A percentile compares a stretch with the other conserved stretches of the same genome.
These are phyloP conservation scores for Dryomyza anilis DNA, from an alignment of 2,888 invertebrate species.

Conservation along the genomic window DNA sequence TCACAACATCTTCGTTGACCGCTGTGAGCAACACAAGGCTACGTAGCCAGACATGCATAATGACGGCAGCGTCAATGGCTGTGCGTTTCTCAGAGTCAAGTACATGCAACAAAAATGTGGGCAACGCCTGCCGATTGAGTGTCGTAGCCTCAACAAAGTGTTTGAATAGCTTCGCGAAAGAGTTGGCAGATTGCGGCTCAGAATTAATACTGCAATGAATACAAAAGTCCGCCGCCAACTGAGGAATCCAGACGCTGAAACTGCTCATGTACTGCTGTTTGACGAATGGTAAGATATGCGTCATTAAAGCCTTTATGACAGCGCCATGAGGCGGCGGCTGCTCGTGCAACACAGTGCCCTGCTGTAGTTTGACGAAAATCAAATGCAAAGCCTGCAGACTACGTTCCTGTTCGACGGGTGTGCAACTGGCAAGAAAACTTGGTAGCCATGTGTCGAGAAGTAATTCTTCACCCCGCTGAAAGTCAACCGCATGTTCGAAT, in stretches of 20 bases:
- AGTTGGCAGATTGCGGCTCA: slow-evolving; percentile 37
- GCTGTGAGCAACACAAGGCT: slow-evolving; percentile 54
- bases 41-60: slow-evolving; percentile 58
- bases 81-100: slow-evolving; percentile 42
- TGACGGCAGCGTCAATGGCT: slow-evolving; percentile 39
- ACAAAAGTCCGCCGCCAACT: slow-evolving; percentile 55
- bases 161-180: slow-evolving; percentile 47
- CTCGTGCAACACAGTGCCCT: slow-evolving; percentile 22
- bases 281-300: slow-evolving; percentile 53
- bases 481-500: slow-evolving; percentile 49
- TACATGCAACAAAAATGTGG: slow-evolving; percentile 47
- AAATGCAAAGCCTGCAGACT: slow-evolving; percentile 52
- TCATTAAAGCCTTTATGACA: slow-evolving; percentile 49
- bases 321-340: slow-evolving; percentile 24
- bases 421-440: slow-evolving; percentile 52
- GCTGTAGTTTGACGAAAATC: slow-evolving; percentile 46
- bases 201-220: slow-evolving; percentile 34
- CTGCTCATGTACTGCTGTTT: slow-evolving; percentile 50
- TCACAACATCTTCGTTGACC: slow-evolving; percentile 50
- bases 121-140: slow-evolving; percentile 47
- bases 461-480: slow-evolving; percentile 51
- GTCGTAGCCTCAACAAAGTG: slow-evolving; percentile 48
- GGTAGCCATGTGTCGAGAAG: slow-evolving; percentile 57
- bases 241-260: slow-evolving; percentile 53
- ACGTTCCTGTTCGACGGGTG: slow-evolving; percentile 54